A percentile compares a stretch with the other conserved stretches of the same genome.
phyloP scores from a whole-genome alignment of 2,113 vertebrate species.

The Ranitomeya imitator region DNA sequence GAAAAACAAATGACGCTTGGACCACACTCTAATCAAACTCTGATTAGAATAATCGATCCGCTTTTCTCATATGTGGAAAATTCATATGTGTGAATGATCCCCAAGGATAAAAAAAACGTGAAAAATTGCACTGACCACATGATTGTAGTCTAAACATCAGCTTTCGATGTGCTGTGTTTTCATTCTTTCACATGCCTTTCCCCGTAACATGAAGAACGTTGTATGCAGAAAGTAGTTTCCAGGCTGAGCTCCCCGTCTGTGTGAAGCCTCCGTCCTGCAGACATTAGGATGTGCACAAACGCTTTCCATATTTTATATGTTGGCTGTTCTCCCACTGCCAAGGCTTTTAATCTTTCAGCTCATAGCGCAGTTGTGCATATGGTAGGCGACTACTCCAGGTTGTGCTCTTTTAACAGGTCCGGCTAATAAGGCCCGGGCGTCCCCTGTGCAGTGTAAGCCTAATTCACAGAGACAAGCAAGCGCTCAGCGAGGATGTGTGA shows the following conservation, averaged over 20 bases:
- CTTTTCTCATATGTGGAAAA: too few relatives aligned
- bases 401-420: constrained; percentile 53
- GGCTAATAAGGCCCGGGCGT: constrained; percentile 45
- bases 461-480: constrained; percentile 52
- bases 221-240: background rate
- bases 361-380: constrained; percentile 40
- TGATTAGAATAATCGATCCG: too few relatives aligned
- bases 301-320: constrained; percentile 38
- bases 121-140: background rate
- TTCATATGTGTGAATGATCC: too few relatives aligned
- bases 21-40: too few relatives aligned
- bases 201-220: background rate
- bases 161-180: background rate
- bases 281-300: constrained; percentile 36
- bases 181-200: background rate
- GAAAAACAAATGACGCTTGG: too few relatives aligned
- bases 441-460: constrained; percentile 53
- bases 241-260: constrained; percentile 28
- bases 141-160: background rate
- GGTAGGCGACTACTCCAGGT: constrained; percentile 13
- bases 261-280: constrained; percentile 12
- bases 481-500: constrained; percentile 49
- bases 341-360: constrained; percentile 52
- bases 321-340: constrained; percentile 44
- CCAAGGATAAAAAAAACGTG: too few relatives aligned